These are phyloP conservation scores for Lordiphosa mommai DNA, from an alignment of 1,140 invertebrate genomes.

Conservation along the genomic window DNA sequence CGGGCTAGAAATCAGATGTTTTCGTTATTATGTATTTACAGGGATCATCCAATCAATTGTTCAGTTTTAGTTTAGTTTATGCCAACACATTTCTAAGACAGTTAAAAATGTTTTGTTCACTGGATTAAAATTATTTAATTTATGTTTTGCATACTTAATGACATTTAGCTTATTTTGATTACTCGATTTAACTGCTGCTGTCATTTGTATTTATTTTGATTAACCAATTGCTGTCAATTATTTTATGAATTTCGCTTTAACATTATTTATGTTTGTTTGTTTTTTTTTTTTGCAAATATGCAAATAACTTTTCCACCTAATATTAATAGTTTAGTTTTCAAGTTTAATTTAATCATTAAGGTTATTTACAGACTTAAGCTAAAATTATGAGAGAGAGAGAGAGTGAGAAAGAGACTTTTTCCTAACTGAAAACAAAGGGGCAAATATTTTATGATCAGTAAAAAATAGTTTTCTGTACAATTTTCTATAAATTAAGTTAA, in stretches of 20 bases:
- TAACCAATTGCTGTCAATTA: slow-evolving; percentile 37
- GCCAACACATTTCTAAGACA: slow-evolving; percentile 31
- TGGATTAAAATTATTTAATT: slow-evolving; percentile 52
- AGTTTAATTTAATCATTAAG: slow-evolving; percentile 39
- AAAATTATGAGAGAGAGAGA: background rate
- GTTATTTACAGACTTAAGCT: slow-evolving; percentile 57
- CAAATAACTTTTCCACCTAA: slow-evolving; percentile 44
- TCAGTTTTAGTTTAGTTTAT: slow-evolving; percentile 7
- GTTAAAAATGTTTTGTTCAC: slow-evolving; percentile 40
- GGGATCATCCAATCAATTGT: slow-evolving; percentile 17
- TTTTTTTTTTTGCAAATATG: slow-evolving; percentile 34
- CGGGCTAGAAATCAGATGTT: slow-evolving; percentile 39
- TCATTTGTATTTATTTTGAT: slow-evolving; percentile 31
- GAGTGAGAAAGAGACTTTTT: background rate
- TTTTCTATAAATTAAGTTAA: slow-evolving; percentile 5
- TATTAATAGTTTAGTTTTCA: slow-evolving; percentile 31
- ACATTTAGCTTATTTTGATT: slow-evolving; percentile 72
- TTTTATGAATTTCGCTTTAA: slow-evolving; percentile 8
- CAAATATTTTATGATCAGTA: background rate
- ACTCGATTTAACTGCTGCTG: slow-evolving; percentile 29
- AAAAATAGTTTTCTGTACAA: slow-evolving; percentile 2
- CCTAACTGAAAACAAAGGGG: slow-evolving; percentile 19
- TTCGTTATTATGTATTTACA: slow-evolving; percentile 7
- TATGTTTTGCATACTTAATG: slow-evolving; percentile 33
- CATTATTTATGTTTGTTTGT: background rate